Evolutionary conservation across 2,797 vertebrate species (phyloP), one percentile per base, ranked within the genome.

Genomic region (Staurois parvus): DNA sequence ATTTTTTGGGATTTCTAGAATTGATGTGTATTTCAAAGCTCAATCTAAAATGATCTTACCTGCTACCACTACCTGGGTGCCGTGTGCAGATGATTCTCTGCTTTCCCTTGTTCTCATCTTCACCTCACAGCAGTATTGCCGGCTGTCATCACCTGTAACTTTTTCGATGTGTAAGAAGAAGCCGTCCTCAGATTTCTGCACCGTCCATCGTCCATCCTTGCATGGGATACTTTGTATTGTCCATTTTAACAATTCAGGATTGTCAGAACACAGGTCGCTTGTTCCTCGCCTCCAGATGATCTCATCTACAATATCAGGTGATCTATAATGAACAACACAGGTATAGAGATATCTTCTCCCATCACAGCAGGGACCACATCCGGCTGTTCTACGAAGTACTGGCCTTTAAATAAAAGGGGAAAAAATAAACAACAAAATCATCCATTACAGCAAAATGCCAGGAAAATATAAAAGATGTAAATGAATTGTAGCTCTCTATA

Each of bases 41-140:
- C n/a, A n/a, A n/a, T n/a, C n/a, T n/a, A n/a, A n/a, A n/a, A n/a
- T n/a, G n/a, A n/a, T 8, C 40, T 72, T 40, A 81, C 79, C 79
- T 28, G 30, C 30, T 12, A 59, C 3, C 21, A 26, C 21, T 4
- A 81, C 21, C 45, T 81, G 19, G 24, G 79, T 81, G 30, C 29
- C 19, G 1, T 17, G 77, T 48, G 13, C 29, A 5, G 64, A 7
- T 12, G 68, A 28, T 1, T 4, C n/a, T n/a, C n/a, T n/a, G n/a
- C n/a, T 0, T 3, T 26, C 4, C 0, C 5, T 0, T 9, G 2
- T 28, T 48, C n/a, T 59, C 9, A 48, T 4, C 3, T 28, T 72
- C 12, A 81, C 79, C 48, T 26, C 69, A 70, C 79, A 81, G 45
- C 42, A 81, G 30, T 81, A 81, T 6, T n/a, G 45, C 45, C 70